Evolutionary conservation across 2,113 vertebrate genomes (phyloP).

Genomic region (Syngnathus typhle): DNA sequence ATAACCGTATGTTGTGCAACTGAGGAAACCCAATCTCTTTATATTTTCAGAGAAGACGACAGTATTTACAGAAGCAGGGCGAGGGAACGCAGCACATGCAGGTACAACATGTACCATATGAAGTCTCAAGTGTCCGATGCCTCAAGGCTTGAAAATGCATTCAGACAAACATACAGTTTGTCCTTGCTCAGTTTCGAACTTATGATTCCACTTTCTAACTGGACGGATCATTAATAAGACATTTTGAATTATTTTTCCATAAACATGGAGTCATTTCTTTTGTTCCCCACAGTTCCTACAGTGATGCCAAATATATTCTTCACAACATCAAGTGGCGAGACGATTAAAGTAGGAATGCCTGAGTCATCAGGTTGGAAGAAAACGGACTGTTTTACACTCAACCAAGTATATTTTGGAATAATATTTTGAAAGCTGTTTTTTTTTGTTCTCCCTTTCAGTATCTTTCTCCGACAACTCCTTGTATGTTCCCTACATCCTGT

Average conservation of each 20-base stretch:
- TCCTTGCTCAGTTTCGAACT: neutral
- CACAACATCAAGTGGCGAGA: constrained; percentile 57
- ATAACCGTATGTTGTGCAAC: neutral
- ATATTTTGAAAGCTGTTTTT: neutral
- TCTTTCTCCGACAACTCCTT: constrained; percentile 64
- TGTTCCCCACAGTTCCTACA: constrained; percentile 43
- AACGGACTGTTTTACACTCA: neutral
- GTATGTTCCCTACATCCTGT: constrained; percentile 77
- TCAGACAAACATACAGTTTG: neutral
- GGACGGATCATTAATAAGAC: neutral
- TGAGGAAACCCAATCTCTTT: neutral
- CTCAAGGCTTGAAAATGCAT: neutral
- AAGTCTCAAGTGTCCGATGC: neutral
- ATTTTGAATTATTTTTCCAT: neutral
- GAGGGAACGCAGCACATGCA: constrained; percentile 45
- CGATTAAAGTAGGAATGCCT: constrained; percentile 58
- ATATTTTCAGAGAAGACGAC: constrained; percentile 56
- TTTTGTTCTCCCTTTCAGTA: constrained; percentile 40
- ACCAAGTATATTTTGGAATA: neutral
- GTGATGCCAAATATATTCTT: constrained; percentile 52
- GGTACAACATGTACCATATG: constrained; percentile 43
- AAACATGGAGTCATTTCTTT: constrained; percentile 1
- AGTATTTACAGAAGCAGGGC: constrained; percentile 43
- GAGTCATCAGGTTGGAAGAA: constrained; percentile 71
- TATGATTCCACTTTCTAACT: neutral